phyloP scores from a whole-genome alignment of 2,888 invertebrate genomes.

The Plutella xylostella region DNA sequence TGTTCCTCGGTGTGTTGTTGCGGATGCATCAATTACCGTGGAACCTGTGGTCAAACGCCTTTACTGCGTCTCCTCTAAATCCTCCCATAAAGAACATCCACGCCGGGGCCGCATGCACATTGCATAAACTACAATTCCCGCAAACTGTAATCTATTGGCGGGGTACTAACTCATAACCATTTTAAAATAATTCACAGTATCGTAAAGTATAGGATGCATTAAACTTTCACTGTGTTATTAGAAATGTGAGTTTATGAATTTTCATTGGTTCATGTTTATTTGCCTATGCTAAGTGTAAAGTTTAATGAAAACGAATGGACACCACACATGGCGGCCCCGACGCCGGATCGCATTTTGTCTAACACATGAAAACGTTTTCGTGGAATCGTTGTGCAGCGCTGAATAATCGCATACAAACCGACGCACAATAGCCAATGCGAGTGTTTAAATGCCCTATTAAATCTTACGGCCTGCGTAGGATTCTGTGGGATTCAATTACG shows the following conservation, averaged over 20 bases:
- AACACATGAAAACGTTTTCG: constrained; percentile 46
- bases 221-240: neutral
- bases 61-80: too few relatives aligned
- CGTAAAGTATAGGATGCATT: neutral
- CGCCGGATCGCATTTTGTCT: constrained; percentile 40
- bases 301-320: constrained; percentile 30
- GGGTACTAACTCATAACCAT: neutral
- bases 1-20: too few relatives aligned
- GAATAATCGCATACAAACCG: constrained; percentile 65
- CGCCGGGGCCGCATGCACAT: too few relatives aligned
- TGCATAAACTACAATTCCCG: neutral
- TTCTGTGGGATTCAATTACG: constrained; percentile 70
- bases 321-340: constrained; percentile 37
- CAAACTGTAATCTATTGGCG: neutral
- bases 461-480: constrained; percentile 66
- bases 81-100: too few relatives aligned
- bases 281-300: constrained; percentile 14
- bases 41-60: too few relatives aligned
- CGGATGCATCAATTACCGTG: too few relatives aligned
- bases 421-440: constrained; percentile 67
- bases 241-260: neutral
- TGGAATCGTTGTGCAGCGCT: constrained; percentile 55
- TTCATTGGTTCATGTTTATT: neutral
- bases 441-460: constrained; percentile 70
- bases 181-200: neutral